Evolutionary conservation across 2,113 vertebrate species (phyloP).

Genomic region (Megaceryle torquata): DNA sequence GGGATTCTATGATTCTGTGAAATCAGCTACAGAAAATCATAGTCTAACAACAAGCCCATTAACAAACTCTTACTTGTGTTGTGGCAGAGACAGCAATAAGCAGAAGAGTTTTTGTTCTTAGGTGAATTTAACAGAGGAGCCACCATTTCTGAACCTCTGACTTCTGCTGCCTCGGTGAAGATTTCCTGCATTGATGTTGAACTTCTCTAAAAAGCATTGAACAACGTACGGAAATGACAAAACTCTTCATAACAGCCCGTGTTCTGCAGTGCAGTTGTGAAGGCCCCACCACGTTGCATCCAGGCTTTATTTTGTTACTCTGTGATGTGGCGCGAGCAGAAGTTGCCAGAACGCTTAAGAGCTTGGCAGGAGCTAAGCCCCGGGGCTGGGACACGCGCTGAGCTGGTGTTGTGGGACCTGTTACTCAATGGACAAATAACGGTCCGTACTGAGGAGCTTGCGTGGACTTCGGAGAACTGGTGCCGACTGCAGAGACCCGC

Average conservation of each 20-base stretch:
- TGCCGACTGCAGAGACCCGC: accelerated
- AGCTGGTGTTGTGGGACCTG: accelerated
- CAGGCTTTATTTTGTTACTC: background rate
- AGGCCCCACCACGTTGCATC: accelerated
- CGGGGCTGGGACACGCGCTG: background rate
- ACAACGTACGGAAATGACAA: accelerated
- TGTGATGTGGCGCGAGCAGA: accelerated
- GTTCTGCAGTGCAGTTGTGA: background rate
- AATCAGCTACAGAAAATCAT: background rate
- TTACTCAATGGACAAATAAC: background rate
- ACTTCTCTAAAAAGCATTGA: background rate
- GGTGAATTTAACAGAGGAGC: background rate
- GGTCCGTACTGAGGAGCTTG: background rate
- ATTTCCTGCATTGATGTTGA: background rate
- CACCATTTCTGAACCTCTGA: accelerated
- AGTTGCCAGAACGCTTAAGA: accelerated
- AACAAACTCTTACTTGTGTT: background rate
- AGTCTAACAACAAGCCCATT: background rate
- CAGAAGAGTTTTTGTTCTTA: background rate
- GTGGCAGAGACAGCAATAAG: background rate
- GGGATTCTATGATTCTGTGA: background rate
- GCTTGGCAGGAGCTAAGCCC: accelerated
- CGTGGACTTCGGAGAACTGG: background rate
- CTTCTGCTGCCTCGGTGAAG: background rate
- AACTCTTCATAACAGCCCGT: accelerated